phyloP scores from a whole-genome alignment of 2,888 invertebrate species.

The Apocheima hispidaria region DNA sequence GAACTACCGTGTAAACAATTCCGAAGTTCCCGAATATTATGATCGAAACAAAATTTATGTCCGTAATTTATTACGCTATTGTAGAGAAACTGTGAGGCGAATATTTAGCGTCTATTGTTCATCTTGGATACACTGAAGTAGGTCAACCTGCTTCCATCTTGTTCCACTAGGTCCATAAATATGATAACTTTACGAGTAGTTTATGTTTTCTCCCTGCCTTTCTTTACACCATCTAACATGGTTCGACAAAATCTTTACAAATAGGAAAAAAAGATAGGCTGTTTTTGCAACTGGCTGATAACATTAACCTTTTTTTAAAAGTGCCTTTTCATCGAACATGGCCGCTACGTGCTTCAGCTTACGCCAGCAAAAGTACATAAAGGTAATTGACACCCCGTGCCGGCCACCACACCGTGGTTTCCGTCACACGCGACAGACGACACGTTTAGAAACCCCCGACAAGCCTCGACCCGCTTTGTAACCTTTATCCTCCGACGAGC shows the following conservation, averaged over 20 bases:
- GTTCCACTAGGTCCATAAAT: constrained; percentile 1
- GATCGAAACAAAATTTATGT: constrained; percentile 35
- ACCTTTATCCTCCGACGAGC: constrained; percentile 35
- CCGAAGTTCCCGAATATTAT: constrained; percentile 31
- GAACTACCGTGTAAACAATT: constrained; percentile 34
- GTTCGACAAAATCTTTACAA: background rate
- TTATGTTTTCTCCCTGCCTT: background rate
- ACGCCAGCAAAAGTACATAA: constrained; percentile 26
- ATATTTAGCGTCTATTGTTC: constrained; percentile 29
- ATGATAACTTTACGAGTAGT: constrained; percentile 2
- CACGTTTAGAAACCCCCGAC: constrained; percentile 39
- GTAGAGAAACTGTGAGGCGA: constrained; percentile 28
- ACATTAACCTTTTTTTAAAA: constrained; percentile 10
- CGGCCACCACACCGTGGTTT: constrained; percentile 31
- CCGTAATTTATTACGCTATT: constrained; percentile 29
- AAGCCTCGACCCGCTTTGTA: constrained; percentile 39
- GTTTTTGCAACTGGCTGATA: background rate
- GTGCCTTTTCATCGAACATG: constrained; percentile 11
- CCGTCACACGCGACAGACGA: constrained; percentile 32
- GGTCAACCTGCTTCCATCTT: constrained; percentile 23
- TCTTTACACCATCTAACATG: background rate
- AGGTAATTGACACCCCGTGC: constrained; percentile 38
- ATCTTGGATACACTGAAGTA: constrained; percentile 20
- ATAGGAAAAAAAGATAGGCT: background rate
- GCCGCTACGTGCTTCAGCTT: constrained; percentile 22